Evolutionary conservation across 2,888 invertebrate genomes (phyloP), one percentile per base, ranked within the genome.

Genomic region (Athripsodes cinereus): DNA sequence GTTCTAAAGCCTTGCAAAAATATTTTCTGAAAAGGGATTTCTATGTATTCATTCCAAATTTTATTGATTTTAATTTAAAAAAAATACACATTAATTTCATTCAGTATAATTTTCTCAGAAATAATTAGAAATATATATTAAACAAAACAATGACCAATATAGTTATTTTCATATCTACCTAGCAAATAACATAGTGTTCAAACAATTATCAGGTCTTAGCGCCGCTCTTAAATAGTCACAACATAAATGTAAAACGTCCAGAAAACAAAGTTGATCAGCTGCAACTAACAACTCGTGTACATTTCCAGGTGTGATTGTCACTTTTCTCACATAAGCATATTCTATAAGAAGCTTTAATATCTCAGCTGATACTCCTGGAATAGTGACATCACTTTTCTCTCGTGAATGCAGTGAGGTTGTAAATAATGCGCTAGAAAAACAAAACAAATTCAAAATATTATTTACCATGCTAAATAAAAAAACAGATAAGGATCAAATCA

Each of bases 231-330:
- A 79, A 68, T 85, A 92, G 50, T 88, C 83, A 68, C 88, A 89
- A 72, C 95, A 95, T 19, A 88, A 80, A 64, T 88, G 84, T 53
- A 92, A 79, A 48, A 95, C 84, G 0, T 92, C 92, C 49, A 88
- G 76, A 65, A 95, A 88, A 66, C 90, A 87, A 55, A 96, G 83
- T 70, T 93, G 95, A 75, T 96, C 95, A 2, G 95, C 92, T 0
- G 90, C 87, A 66, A 89, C 85, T 44, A 95, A 79, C 13, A 96
- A 76, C 67, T 87, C 83, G 67, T 88, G 87, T 1, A 94, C 92
- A 69, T 93, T 95, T 31, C 85, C 82, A 35, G 84, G 82, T 58
- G 81, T 86, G 21, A 96, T 82, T 60, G 85, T 84, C 55, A 91
- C 82, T 64, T 86, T 85, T 54, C 92, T 81, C 46, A 92, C 77